These are phyloP conservation scores for Halcyon badia DNA, from an alignment of 2,797 vertebrate genomes.

Conservation along the genomic window DNA sequence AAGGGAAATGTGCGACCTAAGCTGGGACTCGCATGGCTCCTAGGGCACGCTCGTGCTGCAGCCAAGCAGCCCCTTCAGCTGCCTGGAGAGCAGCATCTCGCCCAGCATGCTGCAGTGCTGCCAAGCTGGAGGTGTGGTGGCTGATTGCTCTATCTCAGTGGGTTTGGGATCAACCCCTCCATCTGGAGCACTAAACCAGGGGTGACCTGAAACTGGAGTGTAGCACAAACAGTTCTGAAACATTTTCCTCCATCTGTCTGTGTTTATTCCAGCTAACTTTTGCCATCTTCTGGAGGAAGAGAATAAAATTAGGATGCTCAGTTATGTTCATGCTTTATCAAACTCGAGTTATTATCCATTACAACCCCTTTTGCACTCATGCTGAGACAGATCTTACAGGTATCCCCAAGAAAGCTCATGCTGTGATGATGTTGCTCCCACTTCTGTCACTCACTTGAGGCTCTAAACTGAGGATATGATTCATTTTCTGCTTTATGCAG, in stretches of 20 bases:
- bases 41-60: not conserved
- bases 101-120: fast-evolving
- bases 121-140: not conserved
- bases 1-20: not conserved
- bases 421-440: not conserved
- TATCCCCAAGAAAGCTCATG: not conserved
- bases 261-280: conserved; percentile 29
- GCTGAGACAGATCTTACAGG: not conserved
- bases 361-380: not conserved
- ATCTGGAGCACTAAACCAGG: not conserved
- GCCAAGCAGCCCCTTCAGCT: not conserved
- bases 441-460: not conserved
- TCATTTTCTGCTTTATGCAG: not conserved
- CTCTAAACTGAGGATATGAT: not conserved
- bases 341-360: not conserved
- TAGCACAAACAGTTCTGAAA: not conserved
- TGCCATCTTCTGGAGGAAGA: conserved; percentile 66
- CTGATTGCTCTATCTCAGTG: not conserved
- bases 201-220: not conserved
- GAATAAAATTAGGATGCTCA: not conserved
- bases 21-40: not conserved
- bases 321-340: not conserved
- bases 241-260: not conserved
- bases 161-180: not conserved
- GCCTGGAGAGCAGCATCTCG: not conserved